These are phyloP conservation scores for Okamejei kenojei DNA, from an alignment of 2,797 vertebrate genomes.

Conservation along the genomic window DNA sequence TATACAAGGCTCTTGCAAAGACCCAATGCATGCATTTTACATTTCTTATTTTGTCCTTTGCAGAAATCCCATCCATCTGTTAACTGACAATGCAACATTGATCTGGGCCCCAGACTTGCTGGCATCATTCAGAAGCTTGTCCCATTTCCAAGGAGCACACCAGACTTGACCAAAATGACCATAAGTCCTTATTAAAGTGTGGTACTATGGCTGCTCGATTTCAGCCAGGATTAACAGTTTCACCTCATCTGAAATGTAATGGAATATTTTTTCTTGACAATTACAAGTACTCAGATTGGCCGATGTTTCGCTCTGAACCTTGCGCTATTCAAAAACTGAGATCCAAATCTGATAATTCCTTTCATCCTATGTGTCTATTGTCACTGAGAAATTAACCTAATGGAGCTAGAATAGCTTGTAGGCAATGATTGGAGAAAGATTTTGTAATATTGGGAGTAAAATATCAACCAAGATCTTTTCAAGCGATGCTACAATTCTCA, in stretches of 20 bases:
- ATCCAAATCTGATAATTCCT: background rate
- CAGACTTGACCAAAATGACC: too few species aligned
- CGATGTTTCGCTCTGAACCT: background rate
- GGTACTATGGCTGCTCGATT: too few species aligned
- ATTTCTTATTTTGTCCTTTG: too few species aligned
- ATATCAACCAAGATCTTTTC: background rate
- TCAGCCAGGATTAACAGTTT: too few species aligned
- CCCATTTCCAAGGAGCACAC: too few species aligned
- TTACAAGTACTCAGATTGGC: background rate
- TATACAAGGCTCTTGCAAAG: too few species aligned
- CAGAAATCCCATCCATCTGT: too few species aligned
- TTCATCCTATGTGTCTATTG: background rate
- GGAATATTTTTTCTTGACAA: background rate
- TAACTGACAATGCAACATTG: too few species aligned
- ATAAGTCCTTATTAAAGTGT: too few species aligned
- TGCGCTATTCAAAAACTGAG: background rate
- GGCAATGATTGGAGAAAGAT: background rate
- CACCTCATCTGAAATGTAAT: background rate
- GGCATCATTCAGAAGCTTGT: too few species aligned
- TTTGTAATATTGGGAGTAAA: slow-evolving; percentile 27
- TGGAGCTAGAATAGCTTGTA: background rate
- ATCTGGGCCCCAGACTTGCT: too few species aligned
- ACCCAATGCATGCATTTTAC: too few species aligned
- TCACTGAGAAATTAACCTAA: background rate
- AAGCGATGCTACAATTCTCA: background rate